Conservation (phyloP, 2,113 vertebrate genomes). For the Myanophis thanlyinensis region DNA sequence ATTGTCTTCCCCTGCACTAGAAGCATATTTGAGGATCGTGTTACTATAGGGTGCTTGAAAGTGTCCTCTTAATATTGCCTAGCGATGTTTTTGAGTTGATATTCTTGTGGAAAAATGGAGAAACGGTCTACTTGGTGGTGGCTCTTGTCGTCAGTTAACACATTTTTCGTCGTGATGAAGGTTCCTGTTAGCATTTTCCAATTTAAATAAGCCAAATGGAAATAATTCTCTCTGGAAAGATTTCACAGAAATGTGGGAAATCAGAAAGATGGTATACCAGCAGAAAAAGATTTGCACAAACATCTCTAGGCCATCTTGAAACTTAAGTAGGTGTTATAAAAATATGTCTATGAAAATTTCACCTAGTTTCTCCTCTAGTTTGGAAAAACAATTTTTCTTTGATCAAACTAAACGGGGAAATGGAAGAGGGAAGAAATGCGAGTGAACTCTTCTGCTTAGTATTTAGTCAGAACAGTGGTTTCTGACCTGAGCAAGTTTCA, state of each 20-base stretch:
- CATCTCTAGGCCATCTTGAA: background rate
- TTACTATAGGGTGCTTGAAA: background rate
- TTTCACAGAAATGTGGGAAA: background rate
- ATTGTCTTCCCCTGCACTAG: background rate
- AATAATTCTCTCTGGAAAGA: background rate
- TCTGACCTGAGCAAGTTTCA: background rate
- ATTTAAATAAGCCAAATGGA: background rate
- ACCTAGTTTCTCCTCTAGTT: background rate
- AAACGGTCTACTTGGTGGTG: background rate
- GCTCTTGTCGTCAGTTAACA: background rate
- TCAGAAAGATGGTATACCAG: background rate
- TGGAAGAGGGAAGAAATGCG: background rate
- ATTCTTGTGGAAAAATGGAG: background rate
- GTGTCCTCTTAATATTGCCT: background rate
- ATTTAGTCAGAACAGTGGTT: background rate
- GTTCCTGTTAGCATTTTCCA: background rate
- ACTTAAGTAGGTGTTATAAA: background rate
- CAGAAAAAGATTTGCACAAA: background rate
- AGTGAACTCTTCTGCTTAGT: background rate
- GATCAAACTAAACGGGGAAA: background rate
- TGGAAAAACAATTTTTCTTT: background rate
- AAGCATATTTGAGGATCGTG: background rate
- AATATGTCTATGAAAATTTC: background rate
- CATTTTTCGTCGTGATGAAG: background rate
- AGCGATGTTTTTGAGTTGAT: background rate